These are phyloP conservation scores for Cyclophora punctaria DNA, from an alignment of 2,888 invertebrate genomes.

Conservation along the genomic window DNA sequence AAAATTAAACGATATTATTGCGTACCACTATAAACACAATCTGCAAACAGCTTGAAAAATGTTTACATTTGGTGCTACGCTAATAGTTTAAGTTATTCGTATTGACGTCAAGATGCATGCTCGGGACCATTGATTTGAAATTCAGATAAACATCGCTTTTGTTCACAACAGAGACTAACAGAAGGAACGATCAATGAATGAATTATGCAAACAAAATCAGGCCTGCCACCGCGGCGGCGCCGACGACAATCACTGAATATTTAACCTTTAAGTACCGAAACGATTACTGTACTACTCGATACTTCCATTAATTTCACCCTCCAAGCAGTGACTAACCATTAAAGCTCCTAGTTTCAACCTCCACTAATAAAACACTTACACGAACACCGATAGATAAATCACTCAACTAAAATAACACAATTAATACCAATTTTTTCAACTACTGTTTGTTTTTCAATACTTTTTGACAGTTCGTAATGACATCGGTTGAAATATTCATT, in stretches of 20 bases:
- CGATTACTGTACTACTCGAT: slow-evolving; percentile 21
- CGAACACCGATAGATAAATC: too few relatives aligned
- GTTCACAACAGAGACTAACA: slow-evolving; percentile 25
- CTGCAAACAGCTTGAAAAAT: too few relatives aligned
- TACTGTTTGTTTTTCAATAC: too few relatives aligned
- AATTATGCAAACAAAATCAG: slow-evolving; percentile 57
- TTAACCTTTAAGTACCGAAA: slow-evolving; percentile 48
- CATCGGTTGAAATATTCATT: too few relatives aligned
- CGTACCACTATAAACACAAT: too few relatives aligned
- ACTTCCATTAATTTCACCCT: slow-evolving; percentile 28
- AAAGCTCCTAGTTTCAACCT: too few relatives aligned
- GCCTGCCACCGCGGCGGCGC: slow-evolving; percentile 21
- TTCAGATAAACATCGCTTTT: slow-evolving; percentile 43
- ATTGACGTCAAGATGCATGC: slow-evolving; percentile 31
- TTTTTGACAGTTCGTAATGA: too few relatives aligned
- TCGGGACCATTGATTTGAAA: slow-evolving; percentile 36
- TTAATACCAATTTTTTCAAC: too few relatives aligned
- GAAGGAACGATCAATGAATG: slow-evolving; percentile 54
- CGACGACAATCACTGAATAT: slow-evolving; percentile 43
- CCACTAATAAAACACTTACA: too few relatives aligned
- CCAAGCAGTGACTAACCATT: neutral
- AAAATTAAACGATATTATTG: too few relatives aligned
- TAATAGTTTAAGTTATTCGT: slow-evolving; percentile 5
- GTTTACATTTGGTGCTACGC: too few relatives aligned
- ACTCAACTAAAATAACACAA: too few relatives aligned